Base-by-base conservation (phyloP, 2,797 vertebrate species). In the Phrynocephalus forsythii region DNA sequence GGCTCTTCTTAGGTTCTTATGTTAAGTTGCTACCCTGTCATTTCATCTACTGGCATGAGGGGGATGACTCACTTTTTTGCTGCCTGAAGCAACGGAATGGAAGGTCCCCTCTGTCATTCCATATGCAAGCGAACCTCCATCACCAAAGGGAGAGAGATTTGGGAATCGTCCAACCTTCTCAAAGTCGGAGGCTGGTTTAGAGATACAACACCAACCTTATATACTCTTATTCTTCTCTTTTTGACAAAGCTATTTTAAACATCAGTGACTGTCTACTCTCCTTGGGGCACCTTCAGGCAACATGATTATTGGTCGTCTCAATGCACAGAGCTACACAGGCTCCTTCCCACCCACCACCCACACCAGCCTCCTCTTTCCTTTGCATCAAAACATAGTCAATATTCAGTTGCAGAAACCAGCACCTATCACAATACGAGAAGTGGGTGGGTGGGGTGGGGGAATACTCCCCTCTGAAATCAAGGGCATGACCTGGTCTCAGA, bases 181-280 rank as follows among this genome's bases (percentile, higher is more conserved):
- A 30, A 71, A n/a, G 9, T 26, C n/a, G 69, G 69, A 30, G 8
- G 28, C 68, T 69, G 28, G 5, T 28, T 69, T 69, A 69, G 7
- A 26, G 1, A 28, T 26, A 28, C 68, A n/a, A 28, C 11, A 11
- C 8, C n/a, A 71, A 10, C 68, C 68, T 2, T 33, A 33, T 33
- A 33, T 33, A 33, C 33, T 33, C 84, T 86, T 81, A 11, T 79
- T 76, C 33, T 84, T 85, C 67, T 5, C 1, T 1, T 48, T 90
- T 94, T 86, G 83, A 78, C 73, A 83, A 86, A 88, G 85, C 56
- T 88, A 26, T 93, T 94, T 93, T 91, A 95, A 77, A 87, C 92
- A 91, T 89, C 92, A 92, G 3, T 91, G 94, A 90, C 78, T 6
- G 81, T 22, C 67, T 26, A 1, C 22, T 84, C 72, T 92, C 89